Base-by-base conservation (phyloP, 2,888 invertebrate species). In the Andrena bicolor region DNA sequence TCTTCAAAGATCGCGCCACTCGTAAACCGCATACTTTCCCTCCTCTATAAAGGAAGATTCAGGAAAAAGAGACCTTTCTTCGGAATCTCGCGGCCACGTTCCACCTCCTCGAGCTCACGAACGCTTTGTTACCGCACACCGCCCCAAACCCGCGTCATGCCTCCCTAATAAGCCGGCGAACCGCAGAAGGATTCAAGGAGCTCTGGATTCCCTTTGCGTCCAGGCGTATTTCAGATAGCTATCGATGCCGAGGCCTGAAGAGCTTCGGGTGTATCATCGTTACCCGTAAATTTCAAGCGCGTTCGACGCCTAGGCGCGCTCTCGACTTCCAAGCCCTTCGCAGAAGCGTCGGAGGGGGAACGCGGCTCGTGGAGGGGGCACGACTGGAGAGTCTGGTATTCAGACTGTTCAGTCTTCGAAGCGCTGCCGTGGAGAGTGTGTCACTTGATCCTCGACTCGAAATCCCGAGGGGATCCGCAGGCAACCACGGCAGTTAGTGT, bases 371-470 rank as follows among this genome's bases (percentile, higher is more conserved):
- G 76, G 87, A 69, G 86, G 82, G 85, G 80, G 60, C 32, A 20
- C 58, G 72, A 69, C 61, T 68, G 65, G 74, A 75, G 86, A 64
- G 66, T 66, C 80, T 76, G 75, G 69, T 77, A 41, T 41, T 41
- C 41, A 1, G 41, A 41, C 41, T 41, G 41, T 81, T 88, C 90
- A 90, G 90, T 90, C 65, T 58, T 69, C 82, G 83, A 88, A 86
- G 86, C 88, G 86, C 82, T 79, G 81, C 86, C 81, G 87, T 2
- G 26, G 49, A 65, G 78, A 61, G 41, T 80, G 81, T 75, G 23
- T 89, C 80, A 73, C 16, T 5, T 16, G 41, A 41, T 41, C 41
- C 13, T 41, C 41, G 41, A 41, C 41, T 41, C 16, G 41, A 41
- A 41, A 16, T 5, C 16, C 16, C 41, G 13, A 4, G 41, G 41